A percentile compares a stretch with the other conserved stretches of the same genome.
Conservation (phyloP, 2,113 vertebrate species). For the Apeltes quadracus region DNA sequence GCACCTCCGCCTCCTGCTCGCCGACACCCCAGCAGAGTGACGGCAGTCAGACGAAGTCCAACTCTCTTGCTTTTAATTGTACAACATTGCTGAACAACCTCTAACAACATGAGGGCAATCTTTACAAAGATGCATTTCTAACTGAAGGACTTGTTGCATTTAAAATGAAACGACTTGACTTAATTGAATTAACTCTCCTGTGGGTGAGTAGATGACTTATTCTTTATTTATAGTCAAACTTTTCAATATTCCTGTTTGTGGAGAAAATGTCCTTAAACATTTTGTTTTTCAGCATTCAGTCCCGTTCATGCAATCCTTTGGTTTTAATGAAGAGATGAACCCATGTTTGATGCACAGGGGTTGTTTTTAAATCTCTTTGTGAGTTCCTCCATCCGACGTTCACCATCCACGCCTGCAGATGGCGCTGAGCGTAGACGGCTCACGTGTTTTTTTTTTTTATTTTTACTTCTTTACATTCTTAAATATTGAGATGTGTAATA, state of each 20-base stretch:
- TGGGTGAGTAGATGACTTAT: neutral
- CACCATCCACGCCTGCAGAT: constrained; percentile 5
- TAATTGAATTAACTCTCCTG: neutral
- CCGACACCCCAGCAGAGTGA: neutral
- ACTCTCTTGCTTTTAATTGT: neutral
- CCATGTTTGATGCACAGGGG: neutral
- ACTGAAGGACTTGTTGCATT: neutral
- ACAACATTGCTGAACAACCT: neutral
- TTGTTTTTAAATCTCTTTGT: constrained; percentile 2
- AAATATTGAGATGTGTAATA: constrained; percentile 3
- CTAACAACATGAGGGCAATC: neutral
- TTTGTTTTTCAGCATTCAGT: constrained; percentile 6
- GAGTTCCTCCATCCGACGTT: neutral
- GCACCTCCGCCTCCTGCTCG: constrained; percentile 69
- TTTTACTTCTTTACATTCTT: neutral
- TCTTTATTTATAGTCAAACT: neutral
- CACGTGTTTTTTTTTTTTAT: neutral
- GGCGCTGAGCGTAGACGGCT: neutral
- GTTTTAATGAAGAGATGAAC: neutral
- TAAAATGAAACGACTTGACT: neutral
- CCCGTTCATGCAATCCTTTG: neutral
- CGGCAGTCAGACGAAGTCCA: neutral
- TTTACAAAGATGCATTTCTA: neutral
- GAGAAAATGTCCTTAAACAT: neutral
- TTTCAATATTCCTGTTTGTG: neutral